These are phyloP conservation scores for Gari tellinella DNA, from an alignment of 2,888 invertebrate species.

Conservation along the genomic window DNA sequence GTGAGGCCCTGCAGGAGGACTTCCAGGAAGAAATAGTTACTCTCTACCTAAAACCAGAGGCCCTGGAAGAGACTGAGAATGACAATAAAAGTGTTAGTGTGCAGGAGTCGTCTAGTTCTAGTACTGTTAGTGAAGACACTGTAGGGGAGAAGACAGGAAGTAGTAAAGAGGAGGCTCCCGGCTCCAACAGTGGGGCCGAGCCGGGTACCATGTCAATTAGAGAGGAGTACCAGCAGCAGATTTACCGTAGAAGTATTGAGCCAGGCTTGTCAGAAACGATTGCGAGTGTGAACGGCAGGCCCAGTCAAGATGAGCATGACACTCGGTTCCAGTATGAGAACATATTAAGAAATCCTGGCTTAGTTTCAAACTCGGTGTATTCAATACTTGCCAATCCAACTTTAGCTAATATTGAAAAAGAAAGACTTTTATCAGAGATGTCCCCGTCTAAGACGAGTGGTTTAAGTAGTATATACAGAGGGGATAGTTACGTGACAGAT, in stretches of 20 bases:
- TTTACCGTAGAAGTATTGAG: conserved; percentile 47
- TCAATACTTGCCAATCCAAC: conserved; percentile 8
- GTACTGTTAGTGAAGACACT: neutral
- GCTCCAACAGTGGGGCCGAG: no score
- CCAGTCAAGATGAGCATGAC: conserved; percentile 20
- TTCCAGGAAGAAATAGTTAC: conserved; percentile 73
- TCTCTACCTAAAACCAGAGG: conserved; percentile 55
- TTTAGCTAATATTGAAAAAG: conserved; percentile 9
- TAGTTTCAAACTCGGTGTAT: conserved; percentile 12
- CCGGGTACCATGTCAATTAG: conserved; percentile 20
- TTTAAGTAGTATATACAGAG: no score
- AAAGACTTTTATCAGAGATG: conserved; percentile 5
- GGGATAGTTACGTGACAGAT: no score
- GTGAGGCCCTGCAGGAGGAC: conserved; percentile 74
- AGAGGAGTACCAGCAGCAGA: conserved; percentile 50
- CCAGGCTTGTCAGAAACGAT: conserved; percentile 5
- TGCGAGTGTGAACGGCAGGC: neutral
- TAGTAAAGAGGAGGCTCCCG: no score
- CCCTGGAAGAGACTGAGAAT: conserved; percentile 6
- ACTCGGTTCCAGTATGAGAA: conserved; percentile 40
- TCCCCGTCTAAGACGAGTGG: no score
- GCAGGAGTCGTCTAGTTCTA: conserved; percentile 15
- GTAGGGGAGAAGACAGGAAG: neutral
- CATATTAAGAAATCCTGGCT: conserved; percentile 24
- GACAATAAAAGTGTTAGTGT: conserved; percentile 11